Evolutionary conservation across 2,113 vertebrate species (phyloP).

Genomic region (Ceratotherium simum): DNA sequence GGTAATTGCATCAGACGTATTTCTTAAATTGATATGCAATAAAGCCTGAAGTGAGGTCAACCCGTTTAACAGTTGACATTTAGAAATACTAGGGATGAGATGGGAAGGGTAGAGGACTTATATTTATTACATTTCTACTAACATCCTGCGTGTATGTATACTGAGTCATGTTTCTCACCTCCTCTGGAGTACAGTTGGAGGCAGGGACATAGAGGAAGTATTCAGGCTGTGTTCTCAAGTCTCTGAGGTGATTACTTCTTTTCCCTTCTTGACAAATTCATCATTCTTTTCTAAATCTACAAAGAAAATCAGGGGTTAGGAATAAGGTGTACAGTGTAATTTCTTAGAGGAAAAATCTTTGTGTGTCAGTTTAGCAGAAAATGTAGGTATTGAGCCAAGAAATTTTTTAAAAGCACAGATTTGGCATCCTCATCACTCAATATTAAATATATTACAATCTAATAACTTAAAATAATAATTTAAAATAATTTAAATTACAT

Average conservation of each 20-base stretch:
- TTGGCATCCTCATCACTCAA: not conserved
- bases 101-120: not conserved
- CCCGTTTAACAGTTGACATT: not conserved
- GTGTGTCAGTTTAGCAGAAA: not conserved
- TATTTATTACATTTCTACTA: not conserved
- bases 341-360: not conserved
- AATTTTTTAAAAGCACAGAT: not conserved
- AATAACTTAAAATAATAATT: not conserved
- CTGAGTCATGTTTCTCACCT: not conserved
- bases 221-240: not conserved
- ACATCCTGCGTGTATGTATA: not conserved
- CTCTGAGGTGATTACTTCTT: not conserved
- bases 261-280: not conserved
- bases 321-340: not conserved
- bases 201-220: not conserved
- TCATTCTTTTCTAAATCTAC: not conserved
- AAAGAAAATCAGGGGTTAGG: not conserved
- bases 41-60: slow-evolving; percentile 3
- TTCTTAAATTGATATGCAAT: slow-evolving; percentile 57
- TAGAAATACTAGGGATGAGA: not conserved
- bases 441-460: not conserved
- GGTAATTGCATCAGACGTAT: not conserved
- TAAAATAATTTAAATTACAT: not conserved
- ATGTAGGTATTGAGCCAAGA: not conserved
- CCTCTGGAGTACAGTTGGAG: not conserved